Conservation (phyloP, 2,797 vertebrate genomes). For the Botia almorhae region DNA sequence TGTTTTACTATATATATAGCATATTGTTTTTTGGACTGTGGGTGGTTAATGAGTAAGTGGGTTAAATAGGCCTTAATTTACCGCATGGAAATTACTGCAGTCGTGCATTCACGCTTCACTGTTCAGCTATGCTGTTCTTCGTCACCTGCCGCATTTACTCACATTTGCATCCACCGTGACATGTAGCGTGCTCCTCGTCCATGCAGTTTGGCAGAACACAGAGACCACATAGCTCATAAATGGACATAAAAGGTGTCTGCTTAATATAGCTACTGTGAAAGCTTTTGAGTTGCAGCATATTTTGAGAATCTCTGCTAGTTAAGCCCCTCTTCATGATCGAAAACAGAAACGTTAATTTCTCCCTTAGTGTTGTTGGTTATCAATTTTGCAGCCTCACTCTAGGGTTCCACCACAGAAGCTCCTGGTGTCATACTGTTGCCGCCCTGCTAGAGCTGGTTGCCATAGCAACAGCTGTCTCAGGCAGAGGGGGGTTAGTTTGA, state of each 20-base stretch:
- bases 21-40: too few species aligned
- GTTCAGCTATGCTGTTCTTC: slow-evolving; percentile 19
- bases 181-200: slow-evolving; percentile 2
- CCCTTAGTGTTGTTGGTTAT: slow-evolving; percentile 19
- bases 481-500: slow-evolving; percentile 55
- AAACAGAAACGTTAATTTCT: slow-evolving; percentile 23
- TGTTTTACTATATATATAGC: too few species aligned
- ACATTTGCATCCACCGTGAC: slow-evolving; percentile 34
- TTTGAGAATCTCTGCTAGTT: slow-evolving; percentile 24
- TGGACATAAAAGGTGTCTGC: slow-evolving; percentile 2
- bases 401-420: slow-evolving; percentile 39
- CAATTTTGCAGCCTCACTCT: slow-evolving; percentile 46
- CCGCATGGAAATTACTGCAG: too few species aligned
- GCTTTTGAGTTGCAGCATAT: slow-evolving; percentile 35
- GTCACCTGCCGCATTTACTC: slow-evolving; percentile 40
- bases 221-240: slow-evolving; percentile 7
- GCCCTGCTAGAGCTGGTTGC: slow-evolving; percentile 58
- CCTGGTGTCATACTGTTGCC: slow-evolving; percentile 49
- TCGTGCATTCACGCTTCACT: neutral
- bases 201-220: slow-evolving; percentile 30
- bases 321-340: slow-evolving; percentile 4
- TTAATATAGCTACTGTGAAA: slow-evolving; percentile 20
- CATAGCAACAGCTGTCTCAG: slow-evolving; percentile 63
- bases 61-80: too few species aligned
- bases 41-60: too few species aligned